Evolutionary conservation across 2,888 invertebrate genomes (phyloP).

Genomic region (Abrostola tripartita): DNA sequence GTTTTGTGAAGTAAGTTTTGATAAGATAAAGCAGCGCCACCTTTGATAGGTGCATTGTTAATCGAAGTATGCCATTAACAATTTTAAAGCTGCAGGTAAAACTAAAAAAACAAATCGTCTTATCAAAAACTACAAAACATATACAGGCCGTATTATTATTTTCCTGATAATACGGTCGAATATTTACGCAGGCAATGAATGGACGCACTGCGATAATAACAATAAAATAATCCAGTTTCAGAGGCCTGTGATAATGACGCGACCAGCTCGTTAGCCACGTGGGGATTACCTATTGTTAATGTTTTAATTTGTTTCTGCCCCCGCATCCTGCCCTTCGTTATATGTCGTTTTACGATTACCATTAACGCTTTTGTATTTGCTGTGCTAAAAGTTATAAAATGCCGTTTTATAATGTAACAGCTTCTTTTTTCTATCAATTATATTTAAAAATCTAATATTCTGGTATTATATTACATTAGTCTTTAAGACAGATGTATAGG

Average conservation of each 20-base stretch:
- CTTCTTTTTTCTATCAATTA: background rate
- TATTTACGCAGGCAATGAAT: conserved; percentile 69
- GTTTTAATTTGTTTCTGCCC: conserved; percentile 83
- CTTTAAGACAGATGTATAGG: no score
- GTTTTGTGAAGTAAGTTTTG: no score
- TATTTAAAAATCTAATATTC: no score
- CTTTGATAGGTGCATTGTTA: no score
- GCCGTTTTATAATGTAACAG: conserved; percentile 1
- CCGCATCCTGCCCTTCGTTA: conserved; percentile 52
- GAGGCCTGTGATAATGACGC: conserved; percentile 81
- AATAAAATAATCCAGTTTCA: conserved; percentile 83
- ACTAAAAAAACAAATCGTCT: no score
- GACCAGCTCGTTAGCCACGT: conserved; percentile 80
- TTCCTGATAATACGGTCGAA: conserved; percentile 60
- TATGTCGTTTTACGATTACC: conserved; percentile 45
- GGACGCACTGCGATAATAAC: conserved; percentile 73
- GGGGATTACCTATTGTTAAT: conserved; percentile 86
- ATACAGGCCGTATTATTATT: conserved; percentile 53
- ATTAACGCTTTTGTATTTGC: conserved; percentile 37
- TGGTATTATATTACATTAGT: no score
- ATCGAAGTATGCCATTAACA: no score
- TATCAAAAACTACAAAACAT: conserved; percentile 1
- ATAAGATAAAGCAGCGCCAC: no score
- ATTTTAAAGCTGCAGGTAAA: no score
- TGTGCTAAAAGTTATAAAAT: conserved; percentile 21